Percentiles rank a stretch among this genome's conserved stretches.
phyloP scores from a whole-genome alignment of 2,797 vertebrate species.

The Rhynchotus rufescens region DNA sequence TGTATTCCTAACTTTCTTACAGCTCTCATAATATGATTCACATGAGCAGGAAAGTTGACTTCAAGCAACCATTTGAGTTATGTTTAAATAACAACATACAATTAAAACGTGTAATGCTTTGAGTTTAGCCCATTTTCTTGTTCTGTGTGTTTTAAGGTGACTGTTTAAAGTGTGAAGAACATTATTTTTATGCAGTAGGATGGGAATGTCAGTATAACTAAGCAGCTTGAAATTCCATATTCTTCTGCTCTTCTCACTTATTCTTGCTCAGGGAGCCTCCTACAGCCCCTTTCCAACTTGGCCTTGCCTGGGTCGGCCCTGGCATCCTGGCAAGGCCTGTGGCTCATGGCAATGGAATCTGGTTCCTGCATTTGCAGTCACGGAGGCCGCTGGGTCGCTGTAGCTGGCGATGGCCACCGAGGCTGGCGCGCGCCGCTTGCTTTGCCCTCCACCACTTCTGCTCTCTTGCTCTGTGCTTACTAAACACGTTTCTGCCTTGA shows the following conservation, averaged over 20 bases:
- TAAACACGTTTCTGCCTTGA: constrained; percentile 10
- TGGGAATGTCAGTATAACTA: neutral
- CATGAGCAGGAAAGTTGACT: neutral
- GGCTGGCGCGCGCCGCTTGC: constrained; percentile 52
- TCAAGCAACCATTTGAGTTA: neutral
- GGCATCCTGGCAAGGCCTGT: neutral
- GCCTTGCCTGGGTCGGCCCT: constrained; percentile 21
- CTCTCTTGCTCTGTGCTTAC: constrained; percentile 19
- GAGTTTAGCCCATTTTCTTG: neutral
- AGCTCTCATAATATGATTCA: neutral
- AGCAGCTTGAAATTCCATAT: neutral
- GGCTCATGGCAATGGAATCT: neutral
- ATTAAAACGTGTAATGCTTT: neutral
- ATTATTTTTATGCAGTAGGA: neutral
- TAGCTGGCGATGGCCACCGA: neutral
- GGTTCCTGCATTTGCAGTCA: neutral
- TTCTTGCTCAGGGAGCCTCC: constrained; percentile 28
- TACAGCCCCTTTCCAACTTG: constrained; percentile 1
- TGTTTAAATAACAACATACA: neutral
- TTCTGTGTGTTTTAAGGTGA: neutral
- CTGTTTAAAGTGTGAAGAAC: neutral
- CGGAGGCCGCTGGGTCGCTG: neutral
- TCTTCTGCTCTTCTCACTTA: neutral
- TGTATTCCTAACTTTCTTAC: neutral
- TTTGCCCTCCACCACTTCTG: neutral